Evolutionary conservation across 1,140 invertebrate species (phyloP).

Genomic region (Pogonus chalceus): DNA sequence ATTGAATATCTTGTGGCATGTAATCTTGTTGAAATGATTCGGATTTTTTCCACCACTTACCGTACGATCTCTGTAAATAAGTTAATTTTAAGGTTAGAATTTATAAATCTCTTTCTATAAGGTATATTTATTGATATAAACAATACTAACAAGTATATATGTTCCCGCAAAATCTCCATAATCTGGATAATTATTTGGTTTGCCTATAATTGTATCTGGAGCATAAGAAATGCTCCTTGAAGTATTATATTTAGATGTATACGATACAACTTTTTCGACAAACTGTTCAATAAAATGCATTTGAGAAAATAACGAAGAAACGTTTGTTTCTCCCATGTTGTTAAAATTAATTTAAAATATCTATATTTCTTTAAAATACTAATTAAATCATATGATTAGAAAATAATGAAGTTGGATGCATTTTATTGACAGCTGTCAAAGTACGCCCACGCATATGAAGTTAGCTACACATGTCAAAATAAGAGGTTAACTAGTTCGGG

Average conservation of each 20-base stretch:
- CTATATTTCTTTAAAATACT: neutral
- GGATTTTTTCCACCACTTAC: constrained; percentile 76
- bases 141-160: constrained; percentile 67
- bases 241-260: constrained; percentile 84
- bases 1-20: constrained; percentile 59
- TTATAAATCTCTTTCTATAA: no score
- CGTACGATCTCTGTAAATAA: constrained; percentile 86
- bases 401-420: no score
- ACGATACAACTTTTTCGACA: constrained; percentile 61
- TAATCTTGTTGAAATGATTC: constrained; percentile 59
- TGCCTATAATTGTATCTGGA: constrained; percentile 72
- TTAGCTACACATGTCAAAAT: no score
- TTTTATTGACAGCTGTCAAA: no score
- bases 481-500: no score
- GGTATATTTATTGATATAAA: neutral
- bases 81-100: no score
- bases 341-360: neutral
- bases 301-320: no score
- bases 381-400: neutral
- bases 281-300: constrained; percentile 49
- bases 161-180: constrained; percentile 86
- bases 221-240: constrained; percentile 80
- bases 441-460: no score
- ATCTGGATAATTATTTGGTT: constrained; percentile 70
- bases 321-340: no score